Evolutionary conservation across 2,888 invertebrate species (phyloP).

Genomic region (Ochlodes sylvanus): DNA sequence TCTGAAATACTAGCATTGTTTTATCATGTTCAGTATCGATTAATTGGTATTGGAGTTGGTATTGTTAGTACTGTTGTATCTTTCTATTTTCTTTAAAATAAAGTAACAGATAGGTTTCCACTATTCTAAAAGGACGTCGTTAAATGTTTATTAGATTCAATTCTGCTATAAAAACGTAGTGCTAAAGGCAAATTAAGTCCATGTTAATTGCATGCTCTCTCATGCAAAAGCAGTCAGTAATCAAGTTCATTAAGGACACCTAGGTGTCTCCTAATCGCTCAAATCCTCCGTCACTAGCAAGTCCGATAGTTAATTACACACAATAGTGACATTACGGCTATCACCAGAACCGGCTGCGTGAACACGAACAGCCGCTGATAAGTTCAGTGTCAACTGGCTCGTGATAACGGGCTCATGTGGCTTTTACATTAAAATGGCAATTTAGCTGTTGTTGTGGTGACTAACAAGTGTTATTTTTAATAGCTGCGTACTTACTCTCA

Average conservation of each 20-base stretch:
- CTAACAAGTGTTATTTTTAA: not conserved
- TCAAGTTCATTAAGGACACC: constrained; percentile 1
- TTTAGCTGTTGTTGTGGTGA: not conserved
- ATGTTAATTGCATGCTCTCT: too few relatives aligned
- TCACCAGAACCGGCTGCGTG: constrained; percentile 17
- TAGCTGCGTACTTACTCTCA: too few relatives aligned
- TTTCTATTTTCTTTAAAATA: too few relatives aligned
- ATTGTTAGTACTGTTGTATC: too few relatives aligned
- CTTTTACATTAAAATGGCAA: not conserved
- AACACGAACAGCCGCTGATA: constrained; percentile 35
- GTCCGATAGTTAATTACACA: constrained; percentile 3
- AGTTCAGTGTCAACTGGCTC: constrained; percentile 39
- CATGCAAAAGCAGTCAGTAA: not conserved
- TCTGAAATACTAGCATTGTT: too few relatives aligned
- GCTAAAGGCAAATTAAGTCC: not conserved
- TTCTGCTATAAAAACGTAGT: too few relatives aligned
- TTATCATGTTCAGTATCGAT: too few relatives aligned
- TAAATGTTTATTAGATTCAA: too few relatives aligned
- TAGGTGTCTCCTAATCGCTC: constrained; percentile 1
- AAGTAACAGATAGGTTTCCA: too few relatives aligned
- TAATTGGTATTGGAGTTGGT: too few relatives aligned
- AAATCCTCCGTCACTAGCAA: not conserved
- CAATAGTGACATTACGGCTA: constrained; percentile 9
- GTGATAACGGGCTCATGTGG: constrained; percentile 25
- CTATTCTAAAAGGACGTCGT: too few relatives aligned